Evolutionary conservation across 2,113 vertebrate species (phyloP).

Genomic region (Mastomys natalensis): DNA sequence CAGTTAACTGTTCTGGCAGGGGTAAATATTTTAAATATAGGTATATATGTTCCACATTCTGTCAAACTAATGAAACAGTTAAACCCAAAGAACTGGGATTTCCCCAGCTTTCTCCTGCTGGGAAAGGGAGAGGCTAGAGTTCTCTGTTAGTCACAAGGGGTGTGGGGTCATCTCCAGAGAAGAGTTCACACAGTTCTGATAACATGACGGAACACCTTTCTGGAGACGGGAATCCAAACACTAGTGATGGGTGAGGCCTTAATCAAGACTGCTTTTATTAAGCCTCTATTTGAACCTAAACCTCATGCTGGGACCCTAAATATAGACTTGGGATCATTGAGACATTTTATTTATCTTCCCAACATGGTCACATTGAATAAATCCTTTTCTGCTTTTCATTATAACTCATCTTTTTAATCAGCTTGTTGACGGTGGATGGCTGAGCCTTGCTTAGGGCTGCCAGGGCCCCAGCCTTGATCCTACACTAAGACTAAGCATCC

Average conservation of each 20-base stretch:
- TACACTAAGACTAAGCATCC: not conserved
- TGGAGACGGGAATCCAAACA: not conserved
- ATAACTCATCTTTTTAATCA: not conserved
- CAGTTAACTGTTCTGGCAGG: not conserved
- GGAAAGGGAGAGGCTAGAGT: not conserved
- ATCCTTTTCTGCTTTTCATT: not conserved
- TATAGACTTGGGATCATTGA: not conserved
- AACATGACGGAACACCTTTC: not conserved
- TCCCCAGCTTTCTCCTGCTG: not conserved
- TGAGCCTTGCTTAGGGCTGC: not conserved
- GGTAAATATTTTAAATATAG: not conserved
- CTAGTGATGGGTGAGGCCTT: not conserved
- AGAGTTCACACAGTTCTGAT: not conserved
- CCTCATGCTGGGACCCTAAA: not conserved
- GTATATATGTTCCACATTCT: not conserved
- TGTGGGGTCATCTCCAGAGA: not conserved
- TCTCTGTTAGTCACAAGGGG: not conserved
- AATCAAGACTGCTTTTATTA: not conserved
- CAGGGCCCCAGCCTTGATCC: not conserved
- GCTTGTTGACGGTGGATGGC: not conserved
- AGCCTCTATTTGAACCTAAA: not conserved
- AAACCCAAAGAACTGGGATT: not conserved
- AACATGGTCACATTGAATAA: not conserved
- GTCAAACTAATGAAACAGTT: not conserved
- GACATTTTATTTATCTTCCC: not conserved